Base-by-base conservation (phyloP, 2,797 vertebrate species). In the Enteromius paludinosus region DNA sequence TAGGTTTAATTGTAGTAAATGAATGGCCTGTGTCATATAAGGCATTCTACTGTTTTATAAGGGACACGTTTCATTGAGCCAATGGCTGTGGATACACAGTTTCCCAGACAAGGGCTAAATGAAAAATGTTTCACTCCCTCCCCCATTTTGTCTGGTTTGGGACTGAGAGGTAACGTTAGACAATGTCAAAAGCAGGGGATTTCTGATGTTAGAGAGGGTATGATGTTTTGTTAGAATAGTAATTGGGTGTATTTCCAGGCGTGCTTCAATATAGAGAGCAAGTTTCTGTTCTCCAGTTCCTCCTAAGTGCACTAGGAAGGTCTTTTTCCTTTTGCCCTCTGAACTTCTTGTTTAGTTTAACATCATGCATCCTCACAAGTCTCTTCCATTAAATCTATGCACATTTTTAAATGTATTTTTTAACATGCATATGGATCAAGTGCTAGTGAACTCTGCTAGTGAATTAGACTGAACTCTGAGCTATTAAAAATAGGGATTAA, bases 21-120 rank as follows among this genome's bases (percentile, higher is more conserved):
- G 5, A 33, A 20, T 25, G n/a, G n/a, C 7, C 20, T 41, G 2
- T 41, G 49, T 23, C 38, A 28, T 30, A 45, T 0, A 20, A 64
- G 11, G 0, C 38, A 30, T 30, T 4, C 20, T 25, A 3, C 10
- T 45, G 20, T 14, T 14, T 45, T 33, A 77, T 15, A 47, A 47
- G 23, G 10, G 6, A 11, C 17, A 3, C 4, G 25, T 78, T 41
- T 54, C n/a, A 35, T 66, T 35, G 49, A 20, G 15, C 23, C 25
- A 49, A 4, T 59, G 6, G 17, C 54, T 62, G 4, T 54, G 33
- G 15, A 33, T 43, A 25, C 28, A 15, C 47, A 66, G 62, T 82
- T 30, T 74, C 59, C 49, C 35, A 68, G 80, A 65, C 49, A 23
- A 75, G 62, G 80, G 62, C 61, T 66, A 23, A 71, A 72, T 84